Evolutionary conservation across 2,888 invertebrate species (phyloP).

Genomic region (Morpho deidamia): DNA sequence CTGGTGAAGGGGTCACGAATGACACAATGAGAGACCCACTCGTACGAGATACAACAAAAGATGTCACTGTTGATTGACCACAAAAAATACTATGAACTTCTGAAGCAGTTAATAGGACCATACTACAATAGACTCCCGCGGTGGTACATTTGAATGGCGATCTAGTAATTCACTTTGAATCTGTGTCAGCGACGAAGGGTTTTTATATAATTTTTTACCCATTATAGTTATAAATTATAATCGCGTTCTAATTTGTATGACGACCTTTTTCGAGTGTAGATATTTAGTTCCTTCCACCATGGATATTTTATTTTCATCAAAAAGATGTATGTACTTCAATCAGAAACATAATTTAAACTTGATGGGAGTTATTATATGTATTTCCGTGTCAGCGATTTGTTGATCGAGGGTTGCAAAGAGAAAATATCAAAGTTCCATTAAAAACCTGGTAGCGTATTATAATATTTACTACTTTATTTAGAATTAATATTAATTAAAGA

Average conservation of each 20-base stretch:
- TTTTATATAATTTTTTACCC: conserved; percentile 9
- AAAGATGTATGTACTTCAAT: too few relatives aligned
- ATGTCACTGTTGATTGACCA: conserved; percentile 35
- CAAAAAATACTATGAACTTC: conserved; percentile 73
- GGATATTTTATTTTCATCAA: not conserved
- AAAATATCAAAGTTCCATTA: too few relatives aligned
- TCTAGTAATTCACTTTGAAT: conserved; percentile 58
- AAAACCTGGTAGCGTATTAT: too few relatives aligned
- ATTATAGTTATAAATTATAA: conserved; percentile 4
- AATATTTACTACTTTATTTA: too few relatives aligned
- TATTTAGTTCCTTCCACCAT: not conserved
- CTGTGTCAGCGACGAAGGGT: conserved; percentile 35
- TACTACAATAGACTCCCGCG: conserved; percentile 49
- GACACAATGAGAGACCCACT: conserved; percentile 41
- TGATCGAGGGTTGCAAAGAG: too few relatives aligned
- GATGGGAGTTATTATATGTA: too few relatives aligned
- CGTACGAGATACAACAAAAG: conserved; percentile 28
- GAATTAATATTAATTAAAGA: too few relatives aligned
- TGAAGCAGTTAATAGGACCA: conserved; percentile 70
- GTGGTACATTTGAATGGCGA: conserved; percentile 52
- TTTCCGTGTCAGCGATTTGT: too few relatives aligned
- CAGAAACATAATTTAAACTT: too few relatives aligned
- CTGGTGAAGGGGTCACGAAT: conserved; percentile 22
- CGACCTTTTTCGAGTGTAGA: not conserved
- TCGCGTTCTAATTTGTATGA: not conserved